Percentiles rank a stretch among this genome's conserved stretches.
These are phyloP conservation scores for Syngnathus rostellatus DNA, from an alignment of 2,797 vertebrate species.

Conservation along the genomic window DNA sequence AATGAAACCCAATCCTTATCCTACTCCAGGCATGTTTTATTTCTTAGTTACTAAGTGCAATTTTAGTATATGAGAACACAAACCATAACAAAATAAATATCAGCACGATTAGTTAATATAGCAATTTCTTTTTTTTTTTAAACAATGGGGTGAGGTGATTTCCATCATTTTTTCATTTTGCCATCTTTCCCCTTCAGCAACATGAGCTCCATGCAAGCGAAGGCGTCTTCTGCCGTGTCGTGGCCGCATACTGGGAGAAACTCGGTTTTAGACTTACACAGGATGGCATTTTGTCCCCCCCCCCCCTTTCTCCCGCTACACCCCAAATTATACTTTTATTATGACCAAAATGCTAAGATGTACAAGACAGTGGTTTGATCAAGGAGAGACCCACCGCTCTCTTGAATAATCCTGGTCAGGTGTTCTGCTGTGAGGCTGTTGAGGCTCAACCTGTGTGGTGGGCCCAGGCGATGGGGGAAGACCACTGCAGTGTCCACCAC, in stretches of 20 bases:
- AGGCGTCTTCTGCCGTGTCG: conserved; percentile 69
- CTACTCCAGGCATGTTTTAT: neutral
- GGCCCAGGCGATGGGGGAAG: conserved; percentile 74
- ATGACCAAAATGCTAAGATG: neutral
- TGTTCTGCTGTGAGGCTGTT: conserved; percentile 69
- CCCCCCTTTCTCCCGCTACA: neutral
- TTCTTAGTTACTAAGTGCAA: neutral
- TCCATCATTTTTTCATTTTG: conserved; percentile 67
- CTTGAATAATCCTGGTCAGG: conserved; percentile 72
- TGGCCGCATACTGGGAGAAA: conserved; percentile 63
- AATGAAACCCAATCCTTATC: neutral
- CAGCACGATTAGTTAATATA: neutral
- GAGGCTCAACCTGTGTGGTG: conserved; percentile 72
- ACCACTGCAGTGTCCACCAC: conserved; percentile 72
- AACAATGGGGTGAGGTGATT: neutral
- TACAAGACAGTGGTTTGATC: conserved; percentile 14
- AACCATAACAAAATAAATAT: conserved; percentile 1
- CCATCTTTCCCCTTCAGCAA: conserved; percentile 76
- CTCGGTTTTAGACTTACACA: neutral
- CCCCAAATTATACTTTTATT: conserved; percentile 19
- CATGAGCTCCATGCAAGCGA: conserved; percentile 74
- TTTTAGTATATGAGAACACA: neutral
- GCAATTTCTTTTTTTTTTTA: neutral
- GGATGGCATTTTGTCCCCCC: neutral
- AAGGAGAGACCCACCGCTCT: conserved; percentile 68